Base-by-base conservation (phyloP, 2,888 invertebrate genomes). In the Tachina lurida region DNA sequence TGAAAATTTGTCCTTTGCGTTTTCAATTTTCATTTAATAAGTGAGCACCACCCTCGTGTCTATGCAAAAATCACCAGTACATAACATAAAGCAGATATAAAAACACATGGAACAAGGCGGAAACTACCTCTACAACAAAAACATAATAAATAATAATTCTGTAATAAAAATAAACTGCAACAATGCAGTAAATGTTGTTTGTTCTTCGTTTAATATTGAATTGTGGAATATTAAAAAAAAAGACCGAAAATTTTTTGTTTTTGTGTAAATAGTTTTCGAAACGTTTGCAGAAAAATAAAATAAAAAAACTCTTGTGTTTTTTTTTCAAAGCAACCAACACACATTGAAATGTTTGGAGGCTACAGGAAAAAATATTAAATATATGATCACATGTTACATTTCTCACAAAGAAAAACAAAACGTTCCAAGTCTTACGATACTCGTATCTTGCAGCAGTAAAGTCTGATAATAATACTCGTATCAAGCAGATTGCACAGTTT, bases 301-400 rank as follows among this genome's bases (percentile, higher is more conserved):
- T 19, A 3, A 31, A 31, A 31, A 31, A 31, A 31, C 5, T 31
- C 15, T 49, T 45, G 41, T 31, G 3, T 62, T 54, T 70, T 45
- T 70, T 45, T 62, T 54, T 43, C 56, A 49, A 54, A 58, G 22
- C 31, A 62, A 12, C 73, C 17, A 62, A 12, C 68, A 81, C 63
- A 63, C 81, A 84, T 76, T 77, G 63, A 70, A 70, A 74, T 56
- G 74, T 77, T 74, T 65, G 19, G 19, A 13, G 22, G 7, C 13
- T 54, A 54, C 41, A 67, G 41, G 15, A 52, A 77, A 65, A 56
- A 8, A 47, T 67, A 67, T 47, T 22, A 15, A 41, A 63, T 43
- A 73, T 41, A 45, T 75, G 31, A 83, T 81, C 86, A 87, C 56
- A 79, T 87, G 87, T 87, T 87, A 79, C 19, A 75, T 79, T 87